These are phyloP conservation scores for Chlamydotis undulata DNA, from an alignment of 2,113 vertebrate species.

Conservation along the genomic window DNA sequence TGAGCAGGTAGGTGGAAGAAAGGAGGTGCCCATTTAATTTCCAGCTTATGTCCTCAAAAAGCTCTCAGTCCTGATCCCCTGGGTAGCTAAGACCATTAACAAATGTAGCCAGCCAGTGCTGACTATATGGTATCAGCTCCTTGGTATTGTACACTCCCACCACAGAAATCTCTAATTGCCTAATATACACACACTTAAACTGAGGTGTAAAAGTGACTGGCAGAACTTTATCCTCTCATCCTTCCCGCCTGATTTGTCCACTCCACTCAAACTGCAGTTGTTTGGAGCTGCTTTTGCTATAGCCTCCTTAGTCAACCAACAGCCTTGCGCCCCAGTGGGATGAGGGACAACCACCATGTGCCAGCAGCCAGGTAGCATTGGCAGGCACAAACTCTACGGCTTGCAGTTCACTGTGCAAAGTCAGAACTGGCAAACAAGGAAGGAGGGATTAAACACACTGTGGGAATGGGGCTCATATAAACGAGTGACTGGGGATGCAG, in stretches of 20 bases:
- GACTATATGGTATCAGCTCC: not conserved
- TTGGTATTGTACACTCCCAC: not conserved
- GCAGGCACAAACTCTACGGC: not conserved
- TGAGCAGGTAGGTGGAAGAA: not conserved
- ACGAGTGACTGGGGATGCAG: not conserved
- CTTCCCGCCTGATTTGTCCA: not conserved
- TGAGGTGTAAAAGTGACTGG: not conserved
- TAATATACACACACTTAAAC: not conserved
- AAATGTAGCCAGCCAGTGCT: not conserved
- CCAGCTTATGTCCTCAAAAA: not conserved
- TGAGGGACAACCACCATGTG: not conserved
- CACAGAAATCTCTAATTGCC: not conserved
- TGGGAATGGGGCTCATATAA: not conserved
- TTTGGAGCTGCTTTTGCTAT: not conserved
- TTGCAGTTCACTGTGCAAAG: not conserved
- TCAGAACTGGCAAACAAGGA: not conserved
- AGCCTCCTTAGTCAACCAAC: not conserved
- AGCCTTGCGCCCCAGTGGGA: not conserved
- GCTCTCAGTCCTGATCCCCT: not conserved
- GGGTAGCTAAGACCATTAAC: not conserved
- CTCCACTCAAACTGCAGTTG: not conserved
- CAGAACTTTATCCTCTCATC: not conserved
- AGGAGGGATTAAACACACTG: not conserved
- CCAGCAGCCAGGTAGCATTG: not conserved
- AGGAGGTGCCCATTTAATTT: not conserved